Evolutionary conservation across 2,888 invertebrate species (phyloP).

Genomic region (Girardia tigrina): DNA sequence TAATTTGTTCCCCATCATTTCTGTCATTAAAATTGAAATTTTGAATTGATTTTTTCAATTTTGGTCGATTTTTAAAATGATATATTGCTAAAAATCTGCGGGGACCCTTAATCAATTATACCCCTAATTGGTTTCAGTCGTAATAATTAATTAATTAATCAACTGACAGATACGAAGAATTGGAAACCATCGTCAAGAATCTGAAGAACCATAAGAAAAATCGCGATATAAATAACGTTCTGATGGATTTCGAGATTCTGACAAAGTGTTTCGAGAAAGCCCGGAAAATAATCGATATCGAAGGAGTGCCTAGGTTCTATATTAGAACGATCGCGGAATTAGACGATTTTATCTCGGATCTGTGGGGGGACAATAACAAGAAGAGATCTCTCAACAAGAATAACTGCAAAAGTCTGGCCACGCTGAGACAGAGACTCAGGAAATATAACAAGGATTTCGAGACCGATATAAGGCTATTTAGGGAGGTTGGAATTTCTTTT

Average conservation of each 20-base stretch:
- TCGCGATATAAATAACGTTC: constrained; percentile 85
- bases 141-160: too few relatives aligned
- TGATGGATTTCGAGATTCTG: constrained; percentile 83
- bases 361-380: constrained; percentile 81
- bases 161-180: too few relatives aligned
- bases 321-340: constrained; percentile 69
- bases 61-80: too few relatives aligned
- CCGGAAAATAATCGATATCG: constrained; percentile 74
- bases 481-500: constrained; percentile 38
- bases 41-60: too few relatives aligned
- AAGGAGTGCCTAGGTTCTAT: constrained; percentile 80
- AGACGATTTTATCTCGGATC: constrained; percentile 74
- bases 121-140: too few relatives aligned
- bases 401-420: constrained; percentile 79
- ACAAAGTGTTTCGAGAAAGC: constrained; percentile 78
- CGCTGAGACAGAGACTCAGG: constrained; percentile 79
- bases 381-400: constrained; percentile 72
- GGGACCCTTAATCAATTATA: too few relatives aligned
- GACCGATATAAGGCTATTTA: constrained; percentile 66
- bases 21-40: too few relatives aligned
- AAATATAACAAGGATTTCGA: constrained; percentile 82
- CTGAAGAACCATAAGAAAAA: constrained; percentile 88
- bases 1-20: too few relatives aligned
- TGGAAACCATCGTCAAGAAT: constrained; percentile 75
- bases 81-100: too few relatives aligned